These are phyloP conservation scores for Embiotoca jacksoni DNA, from an alignment of 2,113 vertebrate species.

Conservation along the genomic window DNA sequence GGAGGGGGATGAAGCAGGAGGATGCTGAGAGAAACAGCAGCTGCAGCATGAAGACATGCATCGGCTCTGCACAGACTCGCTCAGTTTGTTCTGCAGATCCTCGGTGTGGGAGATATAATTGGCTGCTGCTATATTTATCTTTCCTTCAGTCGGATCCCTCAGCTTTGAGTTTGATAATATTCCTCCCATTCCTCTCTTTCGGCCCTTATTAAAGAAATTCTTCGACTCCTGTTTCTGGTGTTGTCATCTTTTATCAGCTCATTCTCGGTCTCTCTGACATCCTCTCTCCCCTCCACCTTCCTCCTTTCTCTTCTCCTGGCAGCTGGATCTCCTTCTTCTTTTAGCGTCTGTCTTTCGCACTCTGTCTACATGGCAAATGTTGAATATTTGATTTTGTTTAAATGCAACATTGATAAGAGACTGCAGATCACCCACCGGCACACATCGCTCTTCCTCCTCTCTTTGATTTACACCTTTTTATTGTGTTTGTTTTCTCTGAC, in stretches of 20 bases:
- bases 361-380: slow-evolving; percentile 5
- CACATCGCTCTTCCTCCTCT: not conserved
- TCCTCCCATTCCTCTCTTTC: not conserved
- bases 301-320: slow-evolving; percentile 2
- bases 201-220: slow-evolving; percentile 21
- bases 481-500: not conserved
- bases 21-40: slow-evolving; percentile 2
- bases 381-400: slow-evolving; percentile 46
- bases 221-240: slow-evolving; percentile 5
- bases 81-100: slow-evolving; percentile 15
- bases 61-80: not conserved
- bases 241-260: slow-evolving; percentile 7
- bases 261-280: not conserved
- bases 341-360: not conserved
- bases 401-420: slow-evolving; percentile 52
- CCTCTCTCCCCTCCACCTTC: not conserved
- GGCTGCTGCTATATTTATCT: slow-evolving; percentile 50
- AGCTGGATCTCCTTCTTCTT: not conserved
- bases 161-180: slow-evolving; percentile 15
- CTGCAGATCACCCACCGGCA: slow-evolving; percentile 1
- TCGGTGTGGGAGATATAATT: slow-evolving; percentile 33
- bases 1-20: not conserved
- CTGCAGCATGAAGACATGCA: slow-evolving; percentile 3
- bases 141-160: slow-evolving; percentile 13
- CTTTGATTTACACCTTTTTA: not conserved